Conservation (phyloP, 2,797 vertebrate species). For the Schizopygopsis pylzovi region DNA sequence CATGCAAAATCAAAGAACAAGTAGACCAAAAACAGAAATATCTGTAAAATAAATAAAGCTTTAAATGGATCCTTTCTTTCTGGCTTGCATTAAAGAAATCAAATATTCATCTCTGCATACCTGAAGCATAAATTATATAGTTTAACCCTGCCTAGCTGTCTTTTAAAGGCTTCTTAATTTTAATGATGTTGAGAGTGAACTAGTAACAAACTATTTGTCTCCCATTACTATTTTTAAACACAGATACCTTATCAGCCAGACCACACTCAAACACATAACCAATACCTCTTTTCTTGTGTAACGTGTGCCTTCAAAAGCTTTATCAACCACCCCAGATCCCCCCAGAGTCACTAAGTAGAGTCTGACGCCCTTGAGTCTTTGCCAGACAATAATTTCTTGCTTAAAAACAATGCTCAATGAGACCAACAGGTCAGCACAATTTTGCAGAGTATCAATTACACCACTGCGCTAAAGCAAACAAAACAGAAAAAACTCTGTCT, state of each 20-base stretch:
- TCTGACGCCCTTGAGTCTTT: constrained; percentile 46
- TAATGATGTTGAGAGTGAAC: neutral
- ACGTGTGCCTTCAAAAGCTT: constrained; percentile 20
- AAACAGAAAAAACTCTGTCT: constrained; percentile 35
- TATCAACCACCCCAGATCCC: constrained; percentile 36
- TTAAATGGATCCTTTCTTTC: neutral
- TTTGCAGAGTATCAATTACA: constrained; percentile 47
- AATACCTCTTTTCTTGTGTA: constrained; percentile 27
- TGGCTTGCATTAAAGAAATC: neutral
- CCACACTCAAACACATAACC: constrained; percentile 47
- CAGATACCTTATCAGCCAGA: constrained; percentile 40
- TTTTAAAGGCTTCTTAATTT: neutral
- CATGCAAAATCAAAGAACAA: neutral
- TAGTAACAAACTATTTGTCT: constrained; percentile 13
- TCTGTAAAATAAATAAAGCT: neutral
- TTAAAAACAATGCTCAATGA: constrained; percentile 43
- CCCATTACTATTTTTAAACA: constrained; percentile 28
- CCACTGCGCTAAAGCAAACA: constrained; percentile 42
- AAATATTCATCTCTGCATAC: neutral
- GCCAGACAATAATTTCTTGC: constrained; percentile 43
- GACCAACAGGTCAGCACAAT: constrained; percentile 45
- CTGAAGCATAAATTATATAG: neutral
- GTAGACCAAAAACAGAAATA: neutral
- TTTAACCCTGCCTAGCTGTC: neutral
- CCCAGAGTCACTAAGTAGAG: constrained; percentile 39